Conservation (phyloP, 2,888 invertebrate genomes). For the Drosophila trichaetosa region DNA sequence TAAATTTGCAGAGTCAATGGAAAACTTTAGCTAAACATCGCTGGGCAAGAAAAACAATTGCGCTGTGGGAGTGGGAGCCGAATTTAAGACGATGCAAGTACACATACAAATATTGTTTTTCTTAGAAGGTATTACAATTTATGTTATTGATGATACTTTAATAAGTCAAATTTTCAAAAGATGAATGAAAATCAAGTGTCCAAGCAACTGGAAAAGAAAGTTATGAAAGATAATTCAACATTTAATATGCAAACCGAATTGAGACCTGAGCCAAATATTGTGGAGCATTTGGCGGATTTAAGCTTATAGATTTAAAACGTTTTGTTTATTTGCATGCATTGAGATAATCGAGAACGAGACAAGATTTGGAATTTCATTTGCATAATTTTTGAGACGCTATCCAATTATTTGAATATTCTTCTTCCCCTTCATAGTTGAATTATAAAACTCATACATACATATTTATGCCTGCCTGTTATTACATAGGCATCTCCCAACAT, state of each 20-base stretch:
- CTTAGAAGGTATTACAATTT: not conserved
- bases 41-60: slow-evolving; percentile 12
- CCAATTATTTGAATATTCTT: not conserved
- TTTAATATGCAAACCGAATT: slow-evolving; percentile 5
- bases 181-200: slow-evolving; percentile 1
- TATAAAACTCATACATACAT: not conserved
- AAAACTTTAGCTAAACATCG: slow-evolving; percentile 55
- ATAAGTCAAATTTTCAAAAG: slow-evolving; percentile 10
- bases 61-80: not conserved
- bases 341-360: not conserved
- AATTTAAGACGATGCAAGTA: not conserved
- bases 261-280: not conserved
- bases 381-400: slow-evolving; percentile 1
- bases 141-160: not conserved
- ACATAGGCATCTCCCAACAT: not conserved
- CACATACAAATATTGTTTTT: slow-evolving; percentile 2
- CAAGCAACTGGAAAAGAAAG: not conserved
- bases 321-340: not conserved
- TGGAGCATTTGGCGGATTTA: not conserved
- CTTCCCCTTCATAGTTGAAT: not conserved
- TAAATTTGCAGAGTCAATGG: slow-evolving; percentile 78
- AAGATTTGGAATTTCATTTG: not conserved
- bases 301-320: not conserved
- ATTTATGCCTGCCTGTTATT: not conserved
- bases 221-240: not conserved